phyloP scores from a whole-genome alignment of 2,888 invertebrate genomes.

The Parthenolecanium corni region DNA sequence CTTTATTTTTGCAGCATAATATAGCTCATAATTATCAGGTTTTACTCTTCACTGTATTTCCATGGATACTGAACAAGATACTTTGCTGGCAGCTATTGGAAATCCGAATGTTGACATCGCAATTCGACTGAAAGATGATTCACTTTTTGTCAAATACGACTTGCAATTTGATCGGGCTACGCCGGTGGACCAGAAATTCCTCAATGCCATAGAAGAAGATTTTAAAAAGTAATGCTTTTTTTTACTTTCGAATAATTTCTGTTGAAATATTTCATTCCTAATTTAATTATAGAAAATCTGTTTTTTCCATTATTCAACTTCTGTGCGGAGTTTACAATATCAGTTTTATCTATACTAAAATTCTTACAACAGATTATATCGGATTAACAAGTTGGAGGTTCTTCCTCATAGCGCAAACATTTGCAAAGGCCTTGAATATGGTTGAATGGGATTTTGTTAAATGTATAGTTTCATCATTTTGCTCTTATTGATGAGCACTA shows the following conservation, averaged over 20 bases:
- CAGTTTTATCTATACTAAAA: too few species aligned
- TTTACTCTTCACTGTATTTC: neutral
- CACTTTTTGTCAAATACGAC: constrained; percentile 12
- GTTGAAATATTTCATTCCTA: too few species aligned
- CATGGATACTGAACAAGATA: neutral
- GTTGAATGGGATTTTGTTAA: too few species aligned
- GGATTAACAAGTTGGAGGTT: neutral
- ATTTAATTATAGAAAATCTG: too few species aligned
- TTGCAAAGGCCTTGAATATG: too few species aligned
- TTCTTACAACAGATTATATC: neutral
- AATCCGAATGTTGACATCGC: constrained; percentile 16
- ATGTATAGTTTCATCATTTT: too few species aligned
- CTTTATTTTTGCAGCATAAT: too few species aligned
- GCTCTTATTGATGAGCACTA: too few species aligned
- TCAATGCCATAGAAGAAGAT: neutral
- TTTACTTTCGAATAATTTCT: neutral
- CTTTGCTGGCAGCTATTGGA: constrained; percentile 11
- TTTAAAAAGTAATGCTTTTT: neutral
- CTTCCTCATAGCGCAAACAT: too few species aligned
- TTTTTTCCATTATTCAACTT: too few species aligned
- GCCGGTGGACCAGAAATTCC: neutral
- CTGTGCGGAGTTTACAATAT: too few species aligned
- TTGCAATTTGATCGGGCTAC: constrained; percentile 9
- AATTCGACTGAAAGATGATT: constrained; percentile 3
- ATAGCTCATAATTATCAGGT: too few species aligned